A percentile compares a stretch with the other conserved stretches of the same genome.
phyloP scores from a whole-genome alignment of 2,113 vertebrate genomes.

The Peromyscus maniculatus region DNA sequence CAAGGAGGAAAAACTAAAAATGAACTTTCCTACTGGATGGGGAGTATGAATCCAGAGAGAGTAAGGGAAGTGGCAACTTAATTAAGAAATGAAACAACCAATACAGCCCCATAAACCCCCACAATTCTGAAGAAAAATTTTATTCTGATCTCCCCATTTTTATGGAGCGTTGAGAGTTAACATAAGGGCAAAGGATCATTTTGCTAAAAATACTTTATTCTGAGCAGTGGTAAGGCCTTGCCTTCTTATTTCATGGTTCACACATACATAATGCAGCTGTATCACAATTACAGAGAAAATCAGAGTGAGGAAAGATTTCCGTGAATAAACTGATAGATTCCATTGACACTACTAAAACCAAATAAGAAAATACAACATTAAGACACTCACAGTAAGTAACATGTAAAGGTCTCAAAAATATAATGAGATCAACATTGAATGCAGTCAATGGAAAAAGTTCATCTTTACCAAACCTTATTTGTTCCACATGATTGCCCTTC shows the following conservation, averaged over 20 bases:
- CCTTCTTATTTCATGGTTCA: not conserved
- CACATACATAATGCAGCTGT: rapidly evolving
- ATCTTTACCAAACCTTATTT: constrained; percentile 70
- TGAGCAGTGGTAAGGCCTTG: not conserved
- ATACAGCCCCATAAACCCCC: too few relatives aligned
- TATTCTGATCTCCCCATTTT: not conserved
- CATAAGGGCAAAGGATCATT: not conserved
- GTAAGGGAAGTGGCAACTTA: not conserved
- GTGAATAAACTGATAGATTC: constrained; percentile 49
- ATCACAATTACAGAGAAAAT: not conserved
- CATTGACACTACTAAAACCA: constrained; percentile 58
- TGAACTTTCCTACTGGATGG: not conserved
- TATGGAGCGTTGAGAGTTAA: not conserved
- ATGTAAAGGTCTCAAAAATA: constrained; percentile 68
- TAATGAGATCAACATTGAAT: constrained; percentile 58
- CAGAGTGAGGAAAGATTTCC: constrained; percentile 46
- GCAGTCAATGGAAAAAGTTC: constrained; percentile 59
- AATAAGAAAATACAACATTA: constrained; percentile 69
- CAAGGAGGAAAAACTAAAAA: not conserved
- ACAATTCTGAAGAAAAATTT: not conserved
- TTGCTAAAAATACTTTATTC: constrained; percentile 4
- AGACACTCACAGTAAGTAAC: constrained; percentile 64
- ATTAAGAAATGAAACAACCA: not conserved
- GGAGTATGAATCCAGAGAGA: not conserved
- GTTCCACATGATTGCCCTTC: constrained; percentile 67